Evolutionary conservation across 2,797 vertebrate genomes (phyloP).

Genomic region (Sylvilagus floridanus): DNA sequence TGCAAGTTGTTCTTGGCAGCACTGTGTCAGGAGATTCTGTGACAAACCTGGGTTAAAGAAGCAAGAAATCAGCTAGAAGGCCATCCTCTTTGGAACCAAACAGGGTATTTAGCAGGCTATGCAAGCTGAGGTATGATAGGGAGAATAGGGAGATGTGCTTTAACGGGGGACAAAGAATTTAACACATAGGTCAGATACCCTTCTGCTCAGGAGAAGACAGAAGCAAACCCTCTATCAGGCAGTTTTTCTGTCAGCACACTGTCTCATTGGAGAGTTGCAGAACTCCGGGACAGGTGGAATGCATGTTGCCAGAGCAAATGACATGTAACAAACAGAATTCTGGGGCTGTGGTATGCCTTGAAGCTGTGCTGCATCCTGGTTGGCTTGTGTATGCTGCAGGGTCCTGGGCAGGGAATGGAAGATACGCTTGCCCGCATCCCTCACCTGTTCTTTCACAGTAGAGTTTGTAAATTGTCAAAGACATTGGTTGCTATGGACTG

Average conservation of each 20-base stretch:
- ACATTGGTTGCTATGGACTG: background rate
- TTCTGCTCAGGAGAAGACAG: background rate
- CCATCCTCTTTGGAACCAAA: background rate
- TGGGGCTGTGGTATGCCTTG: conserved; percentile 70
- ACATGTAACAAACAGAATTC: conserved; percentile 58
- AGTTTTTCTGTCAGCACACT: conserved; percentile 68
- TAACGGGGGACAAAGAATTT: background rate
- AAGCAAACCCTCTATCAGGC: conserved; percentile 27
- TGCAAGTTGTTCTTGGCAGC: conserved; percentile 63
- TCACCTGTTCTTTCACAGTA: fast-evolving
- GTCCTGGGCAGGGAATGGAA: conserved; percentile 72
- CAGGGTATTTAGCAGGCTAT: conserved; percentile 5
- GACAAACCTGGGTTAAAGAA: conserved; percentile 53
- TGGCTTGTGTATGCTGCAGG: conserved; percentile 14
- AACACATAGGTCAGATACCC: conserved; percentile 78
- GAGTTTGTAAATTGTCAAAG: background rate
- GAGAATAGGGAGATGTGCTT: conserved; percentile 24
- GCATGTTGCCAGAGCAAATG: background rate
- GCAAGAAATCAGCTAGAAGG: conserved; percentile 41
- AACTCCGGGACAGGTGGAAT: background rate
- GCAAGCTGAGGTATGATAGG: conserved; percentile 21
- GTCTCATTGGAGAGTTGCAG: background rate
- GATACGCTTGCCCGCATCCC: conserved; percentile 28
- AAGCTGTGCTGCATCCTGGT: conserved; percentile 72
- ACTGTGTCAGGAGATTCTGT: conserved; percentile 16